Evolutionary conservation across 2,888 invertebrate species (phyloP), one percentile per base, ranked within the genome.

Genomic region (Melanostoma scalare): DNA sequence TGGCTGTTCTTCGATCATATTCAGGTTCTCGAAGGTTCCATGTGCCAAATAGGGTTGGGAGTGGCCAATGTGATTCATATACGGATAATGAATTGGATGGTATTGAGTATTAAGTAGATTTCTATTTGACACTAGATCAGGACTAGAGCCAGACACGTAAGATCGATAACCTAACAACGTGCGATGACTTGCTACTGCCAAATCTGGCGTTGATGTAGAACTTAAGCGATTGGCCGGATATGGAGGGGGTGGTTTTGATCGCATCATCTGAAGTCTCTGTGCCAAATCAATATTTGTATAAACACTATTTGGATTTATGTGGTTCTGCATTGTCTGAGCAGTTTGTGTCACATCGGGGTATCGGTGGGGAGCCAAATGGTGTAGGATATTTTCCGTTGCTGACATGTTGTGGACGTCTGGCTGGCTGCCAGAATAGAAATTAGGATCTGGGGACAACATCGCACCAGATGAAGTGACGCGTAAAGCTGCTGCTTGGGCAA

Each of bases 201-300:
- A 90, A 89, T 97, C 97, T 0, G 97, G 96, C 0, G 96, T 96
- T 0, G 96, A 96, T 87, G 95, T 96, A 6, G 96, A 96, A 61
- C 95, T 95, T n/a, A 95, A 92, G 0, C 95, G 93, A 88, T 94
- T 94, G 0, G 94, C 94, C 0, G 96, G 96, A 91, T 97, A 97
- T 0, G 97, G 96, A 0, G 97, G 97, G 0, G 97, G 97, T 0
- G 96, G 96, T 89, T 96, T 96, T 4, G 90, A 87, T 1, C 90
- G 87, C 88, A 91, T 90, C 88, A 91, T 89, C 69, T 91, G 91
- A 77, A 91, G 86, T 8, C 89, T 89, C 72, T 90, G 91, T 2
- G 89, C 88, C 2, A 91, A 85, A 78, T 91, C 90, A 44, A 89
- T 84, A 40, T 90, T 90, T 0, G 89, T 87, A 53, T 87, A 87